Percentiles rank a stretch among this genome's conserved stretches.
phyloP scores from a whole-genome alignment of 2,888 invertebrate genomes.

The Chrysopilus asiliformis region DNA sequence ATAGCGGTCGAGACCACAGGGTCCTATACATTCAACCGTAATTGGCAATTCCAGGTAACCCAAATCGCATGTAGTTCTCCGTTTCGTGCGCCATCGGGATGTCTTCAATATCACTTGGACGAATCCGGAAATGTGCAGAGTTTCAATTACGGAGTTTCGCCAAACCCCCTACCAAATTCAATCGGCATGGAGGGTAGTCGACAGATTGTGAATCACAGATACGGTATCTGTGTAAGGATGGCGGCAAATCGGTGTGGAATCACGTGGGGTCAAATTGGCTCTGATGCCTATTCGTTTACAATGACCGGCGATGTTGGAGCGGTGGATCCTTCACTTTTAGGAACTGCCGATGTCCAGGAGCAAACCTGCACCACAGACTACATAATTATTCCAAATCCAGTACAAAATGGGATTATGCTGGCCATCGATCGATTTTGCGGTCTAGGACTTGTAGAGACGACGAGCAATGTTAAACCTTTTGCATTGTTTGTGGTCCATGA shows the following conservation, averaged over 20 bases:
- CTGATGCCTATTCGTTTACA: conserved; percentile 51
- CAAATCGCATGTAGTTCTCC: conserved; percentile 62
- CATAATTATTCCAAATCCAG: conserved; percentile 59
- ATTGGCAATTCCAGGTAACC: conserved; percentile 61
- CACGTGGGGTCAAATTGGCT: conserved; percentile 45
- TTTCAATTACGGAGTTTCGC: conserved; percentile 60
- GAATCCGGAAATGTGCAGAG: conserved; percentile 50
- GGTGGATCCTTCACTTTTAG: conserved; percentile 46
- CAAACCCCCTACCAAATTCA: conserved; percentile 42
- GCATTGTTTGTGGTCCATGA: conserved; percentile 59
- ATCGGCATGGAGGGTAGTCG: conserved; percentile 48
- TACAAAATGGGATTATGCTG: conserved; percentile 33
- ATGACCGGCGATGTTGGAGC: conserved; percentile 56
- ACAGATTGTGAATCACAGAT: conserved; percentile 56
- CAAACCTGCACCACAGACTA: conserved; percentile 55
- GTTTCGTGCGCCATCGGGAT: conserved; percentile 60
- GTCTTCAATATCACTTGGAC: conserved; percentile 59
- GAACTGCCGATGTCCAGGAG: conserved; percentile 45
- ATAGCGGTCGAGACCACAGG: conserved; percentile 51
- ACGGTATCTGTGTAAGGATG: conserved; percentile 65
- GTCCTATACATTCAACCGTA: conserved; percentile 45
- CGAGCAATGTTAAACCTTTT: conserved; percentile 49
- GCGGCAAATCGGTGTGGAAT: conserved; percentile 59
- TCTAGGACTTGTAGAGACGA: conserved; percentile 50
- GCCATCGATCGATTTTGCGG: conserved; percentile 64